These are phyloP conservation scores for Stichodactyla helianthus DNA, from an alignment of 64 coral and sea anemone species.

Conservation along the genomic window DNA sequence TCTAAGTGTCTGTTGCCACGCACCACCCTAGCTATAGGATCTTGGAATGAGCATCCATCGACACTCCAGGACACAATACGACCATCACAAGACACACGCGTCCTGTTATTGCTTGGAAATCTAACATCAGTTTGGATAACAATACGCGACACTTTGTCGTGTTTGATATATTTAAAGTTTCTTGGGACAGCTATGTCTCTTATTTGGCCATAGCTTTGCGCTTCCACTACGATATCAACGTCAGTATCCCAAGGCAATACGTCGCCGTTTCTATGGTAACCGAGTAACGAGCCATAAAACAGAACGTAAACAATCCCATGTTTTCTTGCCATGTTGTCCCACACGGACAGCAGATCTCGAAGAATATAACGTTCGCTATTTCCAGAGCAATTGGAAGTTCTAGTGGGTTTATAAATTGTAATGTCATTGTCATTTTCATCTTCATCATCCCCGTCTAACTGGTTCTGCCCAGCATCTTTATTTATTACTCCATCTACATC, in stretches of 20 bases:
- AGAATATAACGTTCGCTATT: neutral
- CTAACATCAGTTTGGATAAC: constrained; percentile 37
- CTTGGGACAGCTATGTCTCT: constrained; percentile 23
- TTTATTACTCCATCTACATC: neutral
- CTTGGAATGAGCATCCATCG: constrained; percentile 45
- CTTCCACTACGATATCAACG: constrained; percentile 35
- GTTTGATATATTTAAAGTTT: constrained; percentile 24
- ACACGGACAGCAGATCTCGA: neutral
- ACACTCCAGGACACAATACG: constrained; percentile 17
- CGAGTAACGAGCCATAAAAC: constrained; percentile 49
- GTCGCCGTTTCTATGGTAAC: constrained; percentile 47
- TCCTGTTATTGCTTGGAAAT: neutral
- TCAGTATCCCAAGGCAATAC: constrained; percentile 48
- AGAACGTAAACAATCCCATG: constrained; percentile 9
- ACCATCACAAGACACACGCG: constrained; percentile 40
- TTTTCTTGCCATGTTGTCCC: neutral
- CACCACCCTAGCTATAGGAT: constrained; percentile 39
- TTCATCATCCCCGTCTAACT: neutral
- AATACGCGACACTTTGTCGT: neutral
- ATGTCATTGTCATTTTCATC: neutral
- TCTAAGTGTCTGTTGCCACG: constrained; percentile 31
- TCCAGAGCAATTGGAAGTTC: neutral
- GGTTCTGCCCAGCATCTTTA: neutral
- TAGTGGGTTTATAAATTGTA: neutral
- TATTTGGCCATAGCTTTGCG: neutral